Base-by-base conservation (phyloP, 1,140 invertebrate genomes). In the Lamellibrachia luymesi region DNA sequence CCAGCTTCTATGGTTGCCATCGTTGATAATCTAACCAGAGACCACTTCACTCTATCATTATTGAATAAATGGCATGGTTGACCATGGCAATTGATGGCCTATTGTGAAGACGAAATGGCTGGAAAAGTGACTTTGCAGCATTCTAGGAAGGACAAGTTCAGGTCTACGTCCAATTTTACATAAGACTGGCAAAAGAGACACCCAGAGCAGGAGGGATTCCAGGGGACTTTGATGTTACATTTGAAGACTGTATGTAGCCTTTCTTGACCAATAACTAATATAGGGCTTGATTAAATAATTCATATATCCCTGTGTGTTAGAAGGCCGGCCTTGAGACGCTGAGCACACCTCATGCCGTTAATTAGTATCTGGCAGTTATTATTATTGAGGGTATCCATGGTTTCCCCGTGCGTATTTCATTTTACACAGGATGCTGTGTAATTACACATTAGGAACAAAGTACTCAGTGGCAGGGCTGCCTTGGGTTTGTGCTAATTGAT, bases 341-440 rank as follows among this genome's bases (percentile, higher is more conserved):
- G 64, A 80, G 64, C 25, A 80, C 25, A 80, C 64, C 64, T 80
- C 64, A 22, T 2, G 8, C 64, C 25, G 64, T 22, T 80, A 80
- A 80, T 80, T 10, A 80, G 64, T 80, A 80, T 80, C 25, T 80
- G 13, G 13, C 25, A 80, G 25, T 80, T 80, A 80, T 52, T 52
- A 52, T 80, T 80, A 80, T 80, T 80, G 64, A 80, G 64, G 64
- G 64, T 80, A 80, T 80, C 64, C 64, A 80, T 80, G 64, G 64
- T 80, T 80, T 80, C 64, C 38, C 64, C 4, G 64, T 80, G 64
- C 64, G 64, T 80, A 80, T 80, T 80, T 80, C 64, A 80, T 80
- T 80, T 80, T 80, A 80, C 64, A 80, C 64, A 80, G 64, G 64
- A 80, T 80, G 64, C 64, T 22, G 17, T 17, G 64, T 80, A 80